Percentiles rank a stretch among this genome's conserved stretches.
phyloP scores from a whole-genome alignment of 2,888 invertebrate genomes.

The Timema podura region DNA sequence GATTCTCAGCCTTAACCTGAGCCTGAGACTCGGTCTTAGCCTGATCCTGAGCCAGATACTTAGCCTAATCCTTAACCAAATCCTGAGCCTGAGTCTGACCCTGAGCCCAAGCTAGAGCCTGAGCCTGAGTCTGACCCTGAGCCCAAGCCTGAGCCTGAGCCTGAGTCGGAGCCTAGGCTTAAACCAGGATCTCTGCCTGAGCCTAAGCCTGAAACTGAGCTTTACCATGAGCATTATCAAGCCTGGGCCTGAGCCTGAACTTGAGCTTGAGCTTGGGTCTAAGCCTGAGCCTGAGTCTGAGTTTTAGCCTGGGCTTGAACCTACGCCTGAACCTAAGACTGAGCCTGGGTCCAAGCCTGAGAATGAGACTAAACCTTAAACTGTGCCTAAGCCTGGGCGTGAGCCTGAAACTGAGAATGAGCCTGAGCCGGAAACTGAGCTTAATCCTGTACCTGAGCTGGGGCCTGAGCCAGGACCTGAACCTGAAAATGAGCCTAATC shows the following conservation, averaged over 20 bases:
- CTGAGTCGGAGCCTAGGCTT: conserved; percentile 24
- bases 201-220: neutral
- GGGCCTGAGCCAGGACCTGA: conserved; percentile 9
- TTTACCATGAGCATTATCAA: conserved; percentile 15
- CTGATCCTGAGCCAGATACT: neutral
- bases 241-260: conserved; percentile 10
- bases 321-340: neutral
- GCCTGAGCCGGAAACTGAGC: neutral
- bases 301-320: neutral
- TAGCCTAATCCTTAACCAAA: neutral
- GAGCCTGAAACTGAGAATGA: neutral
- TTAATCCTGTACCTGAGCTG: neutral
- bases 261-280: conserved; percentile 13
- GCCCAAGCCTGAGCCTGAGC: neutral
- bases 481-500: neutral
- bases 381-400: conserved; percentile 13
- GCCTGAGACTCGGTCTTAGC: conserved; percentile 27
- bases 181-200: conserved; percentile 29
- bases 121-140: neutral
- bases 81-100: neutral
- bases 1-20: conserved; percentile 33
- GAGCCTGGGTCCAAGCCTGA: neutral
- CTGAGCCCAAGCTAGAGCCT: neutral
- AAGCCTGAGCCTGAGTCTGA: neutral
- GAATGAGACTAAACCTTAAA: neutral